These are phyloP conservation scores for Taeniopygia guttata DNA, from an alignment of 2,797 vertebrate genomes.

Conservation along the genomic window DNA sequence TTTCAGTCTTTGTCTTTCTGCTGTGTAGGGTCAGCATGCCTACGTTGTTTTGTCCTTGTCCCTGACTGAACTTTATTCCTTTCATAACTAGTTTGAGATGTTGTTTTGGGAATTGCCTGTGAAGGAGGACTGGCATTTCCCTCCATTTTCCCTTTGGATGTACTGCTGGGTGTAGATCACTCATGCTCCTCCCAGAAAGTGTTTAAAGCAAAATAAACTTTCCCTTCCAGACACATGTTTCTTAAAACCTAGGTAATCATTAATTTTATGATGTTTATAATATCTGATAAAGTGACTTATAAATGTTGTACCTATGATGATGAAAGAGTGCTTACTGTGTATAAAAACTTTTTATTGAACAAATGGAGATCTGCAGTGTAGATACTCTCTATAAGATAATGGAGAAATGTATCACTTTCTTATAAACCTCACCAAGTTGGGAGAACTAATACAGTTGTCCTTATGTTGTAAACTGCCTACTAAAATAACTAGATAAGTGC, in stretches of 20 bases:
- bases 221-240: neutral
- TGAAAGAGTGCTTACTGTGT: neutral
- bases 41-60: neutral
- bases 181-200: neutral
- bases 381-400: neutral
- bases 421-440: neutral
- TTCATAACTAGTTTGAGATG: neutral
- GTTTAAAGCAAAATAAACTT: neutral
- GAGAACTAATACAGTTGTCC: neutral
- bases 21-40: neutral
- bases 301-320: neutral
- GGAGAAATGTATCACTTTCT: neutral
- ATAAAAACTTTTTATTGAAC: neutral
- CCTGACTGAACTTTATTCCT: neutral
- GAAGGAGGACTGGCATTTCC: neutral
- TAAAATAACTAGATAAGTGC: neutral
- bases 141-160: neutral
- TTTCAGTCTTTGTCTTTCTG: conserved; percentile 22
- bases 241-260: neutral
- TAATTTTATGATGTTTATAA: neutral
- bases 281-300: neutral
- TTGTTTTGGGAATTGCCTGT: neutral
- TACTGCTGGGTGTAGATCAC: neutral
- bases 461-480: neutral
- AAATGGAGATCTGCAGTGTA: neutral